phyloP scores from a whole-genome alignment of 2,113 vertebrate species.

The Serilophus lunatus region DNA sequence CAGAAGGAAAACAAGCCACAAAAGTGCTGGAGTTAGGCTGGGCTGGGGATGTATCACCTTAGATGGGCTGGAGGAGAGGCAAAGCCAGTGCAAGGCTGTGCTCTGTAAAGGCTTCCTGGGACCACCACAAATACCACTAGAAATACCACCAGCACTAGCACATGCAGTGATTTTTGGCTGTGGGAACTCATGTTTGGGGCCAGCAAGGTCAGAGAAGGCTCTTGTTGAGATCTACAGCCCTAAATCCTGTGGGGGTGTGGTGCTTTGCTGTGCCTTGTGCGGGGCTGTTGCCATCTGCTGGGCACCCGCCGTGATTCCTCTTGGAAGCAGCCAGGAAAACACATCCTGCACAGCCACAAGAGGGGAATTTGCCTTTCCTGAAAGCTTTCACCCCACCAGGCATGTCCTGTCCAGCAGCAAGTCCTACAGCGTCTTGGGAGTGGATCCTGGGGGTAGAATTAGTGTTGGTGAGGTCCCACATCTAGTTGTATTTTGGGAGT shows the following conservation, averaged over 20 bases:
- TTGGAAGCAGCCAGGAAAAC: neutral
- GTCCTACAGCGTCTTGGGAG: rapidly evolving
- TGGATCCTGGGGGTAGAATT: neutral
- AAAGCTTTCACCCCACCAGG: neutral
- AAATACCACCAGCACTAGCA: neutral
- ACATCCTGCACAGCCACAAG: rapidly evolving
- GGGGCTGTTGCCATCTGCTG: conserved; percentile 60
- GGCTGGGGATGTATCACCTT: rapidly evolving
- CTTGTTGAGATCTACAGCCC: rapidly evolving
- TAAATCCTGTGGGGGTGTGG: neutral
- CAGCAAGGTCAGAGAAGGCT: neutral
- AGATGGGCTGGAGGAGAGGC: neutral
- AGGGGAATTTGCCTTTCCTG: neutral
- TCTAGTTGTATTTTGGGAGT: neutral
- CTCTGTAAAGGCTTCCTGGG: neutral
- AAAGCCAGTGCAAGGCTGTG: neutral
- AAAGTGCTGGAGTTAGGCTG: neutral
- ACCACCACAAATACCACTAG: neutral
- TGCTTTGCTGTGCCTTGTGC: neutral
- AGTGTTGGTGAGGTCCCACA: neutral
- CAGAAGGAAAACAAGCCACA: neutral
- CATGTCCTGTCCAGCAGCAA: neutral
- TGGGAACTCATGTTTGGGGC: neutral
- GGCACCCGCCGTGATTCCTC: neutral
- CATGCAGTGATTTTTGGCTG: neutral